Conservation (phyloP, 2,113 vertebrate genomes). For the Stegostoma tigrinum region DNA sequence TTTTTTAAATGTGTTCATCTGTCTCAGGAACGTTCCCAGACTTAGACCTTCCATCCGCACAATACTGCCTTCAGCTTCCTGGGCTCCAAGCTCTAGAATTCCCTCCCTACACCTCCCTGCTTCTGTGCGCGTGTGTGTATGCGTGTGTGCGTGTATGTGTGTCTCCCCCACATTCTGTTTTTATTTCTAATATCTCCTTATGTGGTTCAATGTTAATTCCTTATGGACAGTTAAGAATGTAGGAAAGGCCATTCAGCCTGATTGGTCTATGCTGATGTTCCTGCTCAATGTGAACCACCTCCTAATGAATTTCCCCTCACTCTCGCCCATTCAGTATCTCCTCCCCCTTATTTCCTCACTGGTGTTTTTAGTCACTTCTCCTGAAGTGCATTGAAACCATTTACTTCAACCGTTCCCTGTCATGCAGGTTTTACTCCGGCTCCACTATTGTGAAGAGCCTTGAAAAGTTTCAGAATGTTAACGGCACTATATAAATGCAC, state of each 20-base stretch:
- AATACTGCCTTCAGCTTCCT: neutral
- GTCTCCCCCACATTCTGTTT: no score
- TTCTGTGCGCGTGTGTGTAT: no score
- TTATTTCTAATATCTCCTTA: neutral
- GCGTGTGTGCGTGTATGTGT: no score
- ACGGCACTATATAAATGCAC: neutral
- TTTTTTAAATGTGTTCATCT: neutral
- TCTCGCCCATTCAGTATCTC: neutral
- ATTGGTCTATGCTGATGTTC: neutral
- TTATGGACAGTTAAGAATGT: neutral
- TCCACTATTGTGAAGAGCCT: no score
- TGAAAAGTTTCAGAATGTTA: neutral
- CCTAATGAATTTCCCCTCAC: no score
- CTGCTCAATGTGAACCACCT: neutral
- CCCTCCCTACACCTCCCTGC: neutral
- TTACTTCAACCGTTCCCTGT: neutral
- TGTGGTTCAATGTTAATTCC: neutral
- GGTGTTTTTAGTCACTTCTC: neutral
- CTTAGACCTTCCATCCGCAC: neutral
- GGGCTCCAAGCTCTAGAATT: neutral
- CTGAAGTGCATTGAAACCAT: neutral
- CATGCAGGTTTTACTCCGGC: neutral
- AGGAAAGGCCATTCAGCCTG: neutral
- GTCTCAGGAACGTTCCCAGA: neutral
- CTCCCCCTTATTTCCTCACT: neutral